Evolutionary conservation across 2,797 vertebrate species (phyloP).

Genomic region (Pelobates cultripes): DNA sequence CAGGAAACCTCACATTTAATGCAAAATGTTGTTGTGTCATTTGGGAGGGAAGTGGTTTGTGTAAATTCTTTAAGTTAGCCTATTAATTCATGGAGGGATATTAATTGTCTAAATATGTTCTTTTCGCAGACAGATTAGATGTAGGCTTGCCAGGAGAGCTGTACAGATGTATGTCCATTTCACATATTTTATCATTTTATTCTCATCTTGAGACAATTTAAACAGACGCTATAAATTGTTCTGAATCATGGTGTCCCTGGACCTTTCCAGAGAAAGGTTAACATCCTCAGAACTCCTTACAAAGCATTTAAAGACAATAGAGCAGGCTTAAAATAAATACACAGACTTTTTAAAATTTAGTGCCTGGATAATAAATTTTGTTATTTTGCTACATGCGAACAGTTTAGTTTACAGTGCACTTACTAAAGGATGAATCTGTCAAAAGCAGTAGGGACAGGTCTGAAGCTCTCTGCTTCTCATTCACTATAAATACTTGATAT

Average conservation of each 20-base stretch:
- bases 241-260: constrained; percentile 33
- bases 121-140: constrained; percentile 38
- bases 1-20: constrained; percentile 8
- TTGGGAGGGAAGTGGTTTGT: constrained; percentile 31
- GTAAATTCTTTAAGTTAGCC: constrained; percentile 41
- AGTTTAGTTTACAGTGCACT: neutral
- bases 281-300: constrained; percentile 15
- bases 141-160: constrained; percentile 47
- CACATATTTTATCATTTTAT: constrained; percentile 53
- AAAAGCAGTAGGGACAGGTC: neutral
- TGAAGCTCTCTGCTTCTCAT: no score
- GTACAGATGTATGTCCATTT: constrained; percentile 46
- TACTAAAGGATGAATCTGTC: neutral
- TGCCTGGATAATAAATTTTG: constrained; percentile 3
- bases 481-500: no score
- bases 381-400: constrained; percentile 15
- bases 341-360: constrained; percentile 11
- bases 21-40: neutral
- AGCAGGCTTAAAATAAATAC: constrained; percentile 5
- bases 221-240: constrained; percentile 52
- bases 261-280: constrained; percentile 23
- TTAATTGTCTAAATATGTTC: constrained; percentile 48
- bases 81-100: constrained; percentile 40
- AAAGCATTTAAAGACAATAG: constrained; percentile 31
- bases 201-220: constrained; percentile 55